Percentiles rank a stretch among this genome's conserved stretches.
Conservation (phyloP, 2,113 vertebrate species). For the Butorides virescens region DNA sequence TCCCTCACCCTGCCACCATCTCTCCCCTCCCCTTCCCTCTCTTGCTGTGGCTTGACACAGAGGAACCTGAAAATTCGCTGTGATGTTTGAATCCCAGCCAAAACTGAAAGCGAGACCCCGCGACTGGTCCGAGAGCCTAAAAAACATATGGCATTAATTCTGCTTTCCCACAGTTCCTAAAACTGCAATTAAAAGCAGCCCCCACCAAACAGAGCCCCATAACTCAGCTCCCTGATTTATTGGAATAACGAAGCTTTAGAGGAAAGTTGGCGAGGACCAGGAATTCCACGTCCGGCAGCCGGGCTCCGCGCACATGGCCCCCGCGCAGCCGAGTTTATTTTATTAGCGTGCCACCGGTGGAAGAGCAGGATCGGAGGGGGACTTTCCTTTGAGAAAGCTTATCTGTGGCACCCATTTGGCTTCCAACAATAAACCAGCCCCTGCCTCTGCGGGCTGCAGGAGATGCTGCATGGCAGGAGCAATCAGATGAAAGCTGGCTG, state of each 20-base stretch:
- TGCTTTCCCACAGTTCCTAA: conserved; percentile 67
- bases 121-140: conserved; percentile 42
- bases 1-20: neutral
- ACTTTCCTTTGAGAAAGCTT: conserved; percentile 16
- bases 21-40: neutral
- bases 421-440: neutral
- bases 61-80: conserved; percentile 54
- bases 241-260: conserved; percentile 44
- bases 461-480: neutral
- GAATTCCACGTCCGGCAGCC: neutral
- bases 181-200: conserved; percentile 69
- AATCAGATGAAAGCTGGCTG: neutral
- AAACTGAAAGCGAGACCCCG: conserved; percentile 41
- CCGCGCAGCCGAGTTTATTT: neutral
- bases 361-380: neutral
- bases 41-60: neutral
- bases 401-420: conserved; percentile 31
- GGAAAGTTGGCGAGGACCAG: conserved; percentile 48
- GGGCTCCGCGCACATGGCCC: neutral
- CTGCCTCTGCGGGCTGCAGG: neutral
- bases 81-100: conserved; percentile 55
- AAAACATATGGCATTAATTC: conserved; percentile 70
- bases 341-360: neutral
- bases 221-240: conserved; percentile 52
- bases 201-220: conserved; percentile 59